Conservation (phyloP, 2,113 vertebrate species). For the Zosterops borbonicus region DNA sequence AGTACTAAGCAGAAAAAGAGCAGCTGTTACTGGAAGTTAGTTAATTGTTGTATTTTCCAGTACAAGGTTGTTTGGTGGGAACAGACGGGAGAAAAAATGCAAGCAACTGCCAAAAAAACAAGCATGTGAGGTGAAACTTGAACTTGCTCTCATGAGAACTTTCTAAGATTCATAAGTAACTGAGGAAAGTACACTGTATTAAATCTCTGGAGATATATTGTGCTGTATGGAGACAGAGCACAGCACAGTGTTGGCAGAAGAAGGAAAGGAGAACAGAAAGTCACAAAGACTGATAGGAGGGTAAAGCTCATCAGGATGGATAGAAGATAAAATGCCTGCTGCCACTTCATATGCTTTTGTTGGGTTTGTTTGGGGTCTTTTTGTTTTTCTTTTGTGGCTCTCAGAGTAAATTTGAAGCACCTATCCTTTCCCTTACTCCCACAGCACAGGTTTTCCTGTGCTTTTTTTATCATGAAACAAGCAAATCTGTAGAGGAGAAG, state of each 20-base stretch:
- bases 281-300: not conserved
- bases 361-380: not conserved
- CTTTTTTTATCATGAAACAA: not conserved
- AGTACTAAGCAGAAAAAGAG: not conserved
- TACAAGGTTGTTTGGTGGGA: conserved; percentile 42
- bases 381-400: not conserved
- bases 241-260: not conserved
- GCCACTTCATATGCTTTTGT: not conserved
- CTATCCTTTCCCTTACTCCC: not conserved
- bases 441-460: not conserved
- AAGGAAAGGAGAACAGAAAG: not conserved
- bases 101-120: conserved; percentile 37
- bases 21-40: conserved; percentile 44
- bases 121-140: conserved; percentile 36
- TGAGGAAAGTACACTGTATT: not conserved
- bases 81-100: not conserved
- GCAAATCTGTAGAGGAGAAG: not conserved
- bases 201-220: conserved; percentile 19
- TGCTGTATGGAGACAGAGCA: not conserved
- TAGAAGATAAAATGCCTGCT: not conserved
- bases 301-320: not conserved
- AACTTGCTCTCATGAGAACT: conserved; percentile 53
- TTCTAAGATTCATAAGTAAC: not conserved
- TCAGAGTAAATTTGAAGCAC: not conserved
- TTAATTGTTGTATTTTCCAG: conserved; percentile 51